Evolutionary conservation across 2,888 invertebrate species (phyloP).

Genomic region (Pachliopta kotzebuea): DNA sequence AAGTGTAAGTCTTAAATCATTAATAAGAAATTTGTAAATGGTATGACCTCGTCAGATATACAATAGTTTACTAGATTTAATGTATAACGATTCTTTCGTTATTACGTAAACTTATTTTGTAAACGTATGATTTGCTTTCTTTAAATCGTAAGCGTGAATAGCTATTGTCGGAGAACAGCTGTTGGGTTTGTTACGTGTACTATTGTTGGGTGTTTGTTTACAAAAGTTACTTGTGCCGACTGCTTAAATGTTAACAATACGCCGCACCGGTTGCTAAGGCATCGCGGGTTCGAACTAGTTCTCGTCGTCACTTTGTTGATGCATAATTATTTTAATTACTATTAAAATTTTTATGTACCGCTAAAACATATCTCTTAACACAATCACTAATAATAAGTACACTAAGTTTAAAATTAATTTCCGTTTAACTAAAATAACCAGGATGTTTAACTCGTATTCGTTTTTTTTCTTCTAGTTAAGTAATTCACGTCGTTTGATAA

Average conservation of each 20-base stretch:
- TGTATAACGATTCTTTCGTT: conserved; percentile 15
- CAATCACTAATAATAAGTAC: neutral
- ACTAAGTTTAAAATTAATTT: neutral
- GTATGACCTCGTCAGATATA: neutral
- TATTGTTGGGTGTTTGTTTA: conserved; percentile 61
- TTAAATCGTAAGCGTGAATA: conserved; percentile 61
- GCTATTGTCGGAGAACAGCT: conserved; percentile 71
- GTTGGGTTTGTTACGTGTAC: conserved; percentile 60
- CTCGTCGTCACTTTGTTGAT: neutral
- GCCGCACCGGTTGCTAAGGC: conserved; percentile 33
- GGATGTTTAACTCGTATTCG: too few relatives aligned
- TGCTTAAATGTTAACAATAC: conserved; percentile 39
- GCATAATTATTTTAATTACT: neutral
- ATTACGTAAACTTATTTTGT: conserved; percentile 53
- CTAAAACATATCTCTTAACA: neutral
- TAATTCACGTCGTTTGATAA: neutral
- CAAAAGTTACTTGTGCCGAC: conserved; percentile 45
- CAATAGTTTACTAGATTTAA: neutral
- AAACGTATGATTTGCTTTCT: conserved; percentile 56
- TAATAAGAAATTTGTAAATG: too few relatives aligned
- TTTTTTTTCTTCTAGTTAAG: too few relatives aligned
- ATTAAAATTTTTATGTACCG: neutral
- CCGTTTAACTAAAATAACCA: neutral
- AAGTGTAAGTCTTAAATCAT: too few relatives aligned
- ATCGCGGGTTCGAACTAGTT: conserved; percentile 31